These are phyloP conservation scores for Armadillidium nasatum DNA, from an alignment of 1,140 invertebrate species.

Conservation along the genomic window DNA sequence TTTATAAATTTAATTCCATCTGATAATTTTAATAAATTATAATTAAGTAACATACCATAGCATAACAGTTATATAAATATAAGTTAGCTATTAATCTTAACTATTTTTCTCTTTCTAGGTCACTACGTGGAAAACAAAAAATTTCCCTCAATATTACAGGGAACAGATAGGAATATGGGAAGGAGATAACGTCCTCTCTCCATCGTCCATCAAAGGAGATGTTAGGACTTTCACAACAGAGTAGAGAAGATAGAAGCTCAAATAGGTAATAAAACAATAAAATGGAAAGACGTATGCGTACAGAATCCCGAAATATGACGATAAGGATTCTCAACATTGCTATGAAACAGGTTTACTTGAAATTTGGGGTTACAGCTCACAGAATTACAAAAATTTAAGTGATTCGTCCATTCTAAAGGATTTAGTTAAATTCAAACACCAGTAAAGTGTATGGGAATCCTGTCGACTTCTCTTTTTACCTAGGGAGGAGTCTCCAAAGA, in stretches of 20 bases:
- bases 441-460: constrained; percentile 63
- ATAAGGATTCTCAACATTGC: constrained; percentile 17
- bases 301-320: not conserved
- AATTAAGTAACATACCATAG: no score
- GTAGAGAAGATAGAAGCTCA: not conserved
- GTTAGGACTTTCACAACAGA: not conserved
- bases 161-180: not conserved
- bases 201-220: not conserved
- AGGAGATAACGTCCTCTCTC: not conserved
- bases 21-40: no score
- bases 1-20: no score
- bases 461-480: constrained; percentile 59
- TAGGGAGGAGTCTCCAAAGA: constrained; percentile 62
- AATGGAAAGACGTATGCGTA: not conserved
- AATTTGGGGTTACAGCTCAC: constrained; percentile 38
- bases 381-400: constrained; percentile 31
- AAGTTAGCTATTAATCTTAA: no score
- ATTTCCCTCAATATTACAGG: not conserved
- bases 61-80: no score
- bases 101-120: not conserved
- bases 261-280: not conserved
- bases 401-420: constrained; percentile 35
- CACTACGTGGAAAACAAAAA: not conserved
- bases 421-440: constrained; percentile 28
- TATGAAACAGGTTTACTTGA: constrained; percentile 43